phyloP scores from a whole-genome alignment of 92 coral and sea anemone genomes.

The Montipora capitata region DNA sequence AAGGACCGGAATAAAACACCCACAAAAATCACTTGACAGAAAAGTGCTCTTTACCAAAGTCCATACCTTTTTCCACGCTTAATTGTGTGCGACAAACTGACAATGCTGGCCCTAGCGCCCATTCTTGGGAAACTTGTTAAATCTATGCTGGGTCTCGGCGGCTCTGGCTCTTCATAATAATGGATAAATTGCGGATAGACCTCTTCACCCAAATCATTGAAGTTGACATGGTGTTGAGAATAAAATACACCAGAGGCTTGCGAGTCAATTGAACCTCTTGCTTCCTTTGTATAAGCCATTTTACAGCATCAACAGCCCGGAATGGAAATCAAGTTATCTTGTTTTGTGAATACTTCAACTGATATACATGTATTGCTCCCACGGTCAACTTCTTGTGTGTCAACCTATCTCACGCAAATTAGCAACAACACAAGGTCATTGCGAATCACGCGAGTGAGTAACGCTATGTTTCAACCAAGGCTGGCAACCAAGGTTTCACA shows the following conservation, averaged over 20 bases:
- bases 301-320: background rate
- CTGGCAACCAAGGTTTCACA: no score
- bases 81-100: conserved; percentile 25
- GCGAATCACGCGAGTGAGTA: conserved; percentile 8
- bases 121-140: conserved; percentile 17
- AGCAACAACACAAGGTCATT: background rate
- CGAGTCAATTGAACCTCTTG: conserved; percentile 31
- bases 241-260: conserved; percentile 30
- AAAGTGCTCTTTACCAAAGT: background rate
- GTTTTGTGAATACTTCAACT: background rate
- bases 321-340: background rate
- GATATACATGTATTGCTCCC: background rate
- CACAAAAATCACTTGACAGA: no score
- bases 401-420: conserved; percentile 9
- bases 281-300: conserved; percentile 26
- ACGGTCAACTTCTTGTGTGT: background rate
- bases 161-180: conserved; percentile 26
- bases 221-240: conserved; percentile 30
- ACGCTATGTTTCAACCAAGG: background rate
- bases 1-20: no score
- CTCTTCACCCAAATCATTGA: conserved; percentile 28
- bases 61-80: conserved; percentile 51
- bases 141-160: conserved; percentile 42
- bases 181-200: conserved; percentile 33
- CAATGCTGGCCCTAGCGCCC: conserved; percentile 45